Evolutionary conservation across 2,888 invertebrate species (phyloP), one percentile per base, ranked within the genome.

Genomic region (Lycocerus yunnanus): DNA sequence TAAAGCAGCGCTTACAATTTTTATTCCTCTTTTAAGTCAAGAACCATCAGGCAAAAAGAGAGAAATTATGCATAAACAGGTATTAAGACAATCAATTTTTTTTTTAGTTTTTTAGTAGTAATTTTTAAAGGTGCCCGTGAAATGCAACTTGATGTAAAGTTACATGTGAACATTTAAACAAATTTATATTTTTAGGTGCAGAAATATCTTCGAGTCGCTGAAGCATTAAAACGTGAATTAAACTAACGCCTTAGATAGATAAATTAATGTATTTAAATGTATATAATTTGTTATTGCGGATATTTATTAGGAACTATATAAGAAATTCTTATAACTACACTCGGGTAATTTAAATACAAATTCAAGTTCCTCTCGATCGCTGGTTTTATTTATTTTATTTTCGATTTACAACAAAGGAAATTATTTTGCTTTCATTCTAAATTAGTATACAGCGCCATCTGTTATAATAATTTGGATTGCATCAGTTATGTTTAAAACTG

Each of bases 11-110:
- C 82, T 92, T 66, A 88, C 89, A 21, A 84, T 90, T 21, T 83
- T 92, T 58, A 88, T 92, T 61, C 90, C 90, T 0, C 84, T 91
- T 63, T 83, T 91, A 13, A 87, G 88, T 58, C 89, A 87, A 65
- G 92, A 92, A 82, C 91, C 92, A 1, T 86, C 87, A 16, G 90
- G 91, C 5, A 86, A 87, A n/a, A 86, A 92, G 73, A 88, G 89
- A 80, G 89, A 89, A 66, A 84, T 92, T 69, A 86, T 92, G 15
- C 84, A 89, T 76, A 88, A 88, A 81, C 91, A 91, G 89, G 92
- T 75, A 15, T 67, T 15, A 21, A 27, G 8, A 4, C 10, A 9
- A 20, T 21, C 6, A 4, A 24, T 24, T 60, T 24, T 66, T 4
- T n/a, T n/a, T 6, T 58, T 10, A 15, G 24, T 27, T 3, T 4